Conservation (phyloP, 2,888 invertebrate genomes). For the Pterobdella sp. region DNA sequence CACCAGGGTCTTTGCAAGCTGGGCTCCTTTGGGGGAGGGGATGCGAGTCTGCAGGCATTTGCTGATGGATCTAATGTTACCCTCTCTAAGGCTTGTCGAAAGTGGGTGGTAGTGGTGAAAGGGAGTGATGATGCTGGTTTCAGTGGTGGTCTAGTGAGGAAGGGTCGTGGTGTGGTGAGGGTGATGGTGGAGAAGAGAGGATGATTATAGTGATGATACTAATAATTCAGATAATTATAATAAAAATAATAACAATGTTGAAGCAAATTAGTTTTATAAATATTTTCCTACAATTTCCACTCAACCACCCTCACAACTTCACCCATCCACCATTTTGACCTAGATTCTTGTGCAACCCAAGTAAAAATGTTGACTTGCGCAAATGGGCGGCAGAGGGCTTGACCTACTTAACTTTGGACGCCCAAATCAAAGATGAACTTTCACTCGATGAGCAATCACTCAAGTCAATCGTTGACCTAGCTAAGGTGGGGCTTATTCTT, state of each 20-base stretch:
- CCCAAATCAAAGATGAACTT: slow-evolving; percentile 93
- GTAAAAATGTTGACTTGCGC: slow-evolving; percentile 76
- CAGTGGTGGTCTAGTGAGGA: neutral
- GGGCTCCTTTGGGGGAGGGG: slow-evolving; percentile 82
- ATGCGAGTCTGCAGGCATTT: slow-evolving; percentile 86
- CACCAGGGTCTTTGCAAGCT: slow-evolving; percentile 78
- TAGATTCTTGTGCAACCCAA: slow-evolving; percentile 73
- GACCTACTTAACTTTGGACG: slow-evolving; percentile 90
- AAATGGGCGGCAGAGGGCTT: slow-evolving; percentile 95
- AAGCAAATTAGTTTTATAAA: too few species aligned
- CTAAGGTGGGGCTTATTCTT: slow-evolving; percentile 55
- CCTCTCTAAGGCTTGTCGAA: slow-evolving; percentile 84
- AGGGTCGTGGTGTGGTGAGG: slow-evolving; percentile 73
- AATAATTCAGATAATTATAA: too few species aligned
- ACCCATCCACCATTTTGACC: slow-evolving; percentile 6
- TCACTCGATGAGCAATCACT: slow-evolving; percentile 75
- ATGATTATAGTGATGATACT: slow-evolving; percentile 51
- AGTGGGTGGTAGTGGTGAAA: slow-evolving; percentile 49
- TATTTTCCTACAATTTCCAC: neutral
- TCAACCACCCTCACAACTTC: neutral
- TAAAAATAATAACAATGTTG: too few species aligned
- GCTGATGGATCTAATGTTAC: slow-evolving; percentile 87
- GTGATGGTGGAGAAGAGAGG: slow-evolving; percentile 75
- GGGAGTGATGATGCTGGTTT: too few species aligned
- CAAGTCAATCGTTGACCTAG: slow-evolving; percentile 76